Evolutionary conservation across 1,140 invertebrate species (phyloP).

Genomic region (Bombus sibiricus): DNA sequence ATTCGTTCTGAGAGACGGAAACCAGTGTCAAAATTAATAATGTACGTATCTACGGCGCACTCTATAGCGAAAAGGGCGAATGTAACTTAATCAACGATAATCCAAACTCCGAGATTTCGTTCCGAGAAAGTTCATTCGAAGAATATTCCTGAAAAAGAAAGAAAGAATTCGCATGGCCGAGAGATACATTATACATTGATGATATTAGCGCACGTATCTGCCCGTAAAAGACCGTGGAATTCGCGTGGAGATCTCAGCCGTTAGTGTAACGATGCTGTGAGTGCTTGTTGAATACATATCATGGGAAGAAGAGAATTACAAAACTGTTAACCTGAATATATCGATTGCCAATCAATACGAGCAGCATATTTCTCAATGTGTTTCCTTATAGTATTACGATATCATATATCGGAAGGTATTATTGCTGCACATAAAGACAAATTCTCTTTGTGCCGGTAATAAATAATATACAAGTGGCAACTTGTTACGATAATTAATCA

Average conservation of each 20-base stretch:
- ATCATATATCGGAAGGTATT: background rate
- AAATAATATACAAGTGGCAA: too few relatives aligned
- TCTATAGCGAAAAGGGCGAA: too few relatives aligned
- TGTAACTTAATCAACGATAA: background rate
- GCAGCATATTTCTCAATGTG: background rate
- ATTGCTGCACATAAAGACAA: background rate
- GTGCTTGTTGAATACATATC: background rate
- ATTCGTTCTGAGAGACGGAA: background rate
- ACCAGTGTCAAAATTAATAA: background rate
- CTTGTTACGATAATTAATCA: background rate
- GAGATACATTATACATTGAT: background rate
- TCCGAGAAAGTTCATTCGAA: too few relatives aligned
- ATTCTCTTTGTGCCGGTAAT: background rate
- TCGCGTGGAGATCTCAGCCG: background rate
- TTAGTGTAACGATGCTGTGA: background rate
- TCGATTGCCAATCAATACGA: background rate
- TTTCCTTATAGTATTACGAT: background rate
- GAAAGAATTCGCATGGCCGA: too few relatives aligned
- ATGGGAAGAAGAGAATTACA: background rate
- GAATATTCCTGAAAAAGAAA: background rate
- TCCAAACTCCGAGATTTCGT: background rate
- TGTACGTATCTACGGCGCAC: too few relatives aligned
- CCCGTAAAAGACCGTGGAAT: background rate
- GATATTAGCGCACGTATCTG: background rate
- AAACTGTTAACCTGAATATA: background rate